Evolutionary conservation across 2,797 vertebrate species (phyloP).

Genomic region (Leucoraja ocellata): DNA sequence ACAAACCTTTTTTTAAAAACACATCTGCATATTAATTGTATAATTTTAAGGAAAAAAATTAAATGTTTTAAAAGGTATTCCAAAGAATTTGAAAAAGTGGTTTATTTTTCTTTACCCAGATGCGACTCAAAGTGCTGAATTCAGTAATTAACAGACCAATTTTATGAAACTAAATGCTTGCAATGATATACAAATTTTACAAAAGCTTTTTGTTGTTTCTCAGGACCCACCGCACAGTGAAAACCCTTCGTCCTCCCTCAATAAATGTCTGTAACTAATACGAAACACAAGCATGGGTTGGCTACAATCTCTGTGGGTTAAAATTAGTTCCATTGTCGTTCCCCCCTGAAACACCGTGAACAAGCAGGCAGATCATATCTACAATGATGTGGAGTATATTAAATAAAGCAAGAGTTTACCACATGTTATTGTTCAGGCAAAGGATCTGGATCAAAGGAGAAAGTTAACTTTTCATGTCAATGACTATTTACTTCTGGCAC

Average conservation of each 20-base stretch:
- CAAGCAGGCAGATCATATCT: neutral
- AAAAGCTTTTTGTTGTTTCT: neutral
- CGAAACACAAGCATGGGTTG: neutral
- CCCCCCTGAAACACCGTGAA: neutral
- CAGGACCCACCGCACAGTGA: neutral
- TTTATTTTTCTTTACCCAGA: neutral
- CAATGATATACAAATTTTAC: neutral
- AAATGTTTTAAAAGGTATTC: neutral
- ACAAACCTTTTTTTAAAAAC: too few species aligned
- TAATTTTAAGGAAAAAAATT: neutral
- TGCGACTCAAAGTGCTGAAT: neutral
- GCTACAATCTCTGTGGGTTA: neutral
- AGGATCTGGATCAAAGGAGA: constrained; percentile 8
- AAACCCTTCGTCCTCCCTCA: neutral
- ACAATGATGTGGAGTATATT: neutral
- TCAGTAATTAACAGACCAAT: neutral
- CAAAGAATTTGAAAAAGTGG: too few species aligned
- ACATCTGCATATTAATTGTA: too few species aligned
- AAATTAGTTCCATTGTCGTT: neutral
- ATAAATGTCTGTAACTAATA: neutral
- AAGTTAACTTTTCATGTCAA: constrained; percentile 12
- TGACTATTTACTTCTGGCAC: constrained; percentile 8
- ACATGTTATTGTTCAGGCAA: neutral
- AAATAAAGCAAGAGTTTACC: neutral
- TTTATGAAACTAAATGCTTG: neutral